Evolutionary conservation across 2,888 invertebrate species (phyloP), one percentile per base, ranked within the genome.

Genomic region (Heliconius ismenius): DNA sequence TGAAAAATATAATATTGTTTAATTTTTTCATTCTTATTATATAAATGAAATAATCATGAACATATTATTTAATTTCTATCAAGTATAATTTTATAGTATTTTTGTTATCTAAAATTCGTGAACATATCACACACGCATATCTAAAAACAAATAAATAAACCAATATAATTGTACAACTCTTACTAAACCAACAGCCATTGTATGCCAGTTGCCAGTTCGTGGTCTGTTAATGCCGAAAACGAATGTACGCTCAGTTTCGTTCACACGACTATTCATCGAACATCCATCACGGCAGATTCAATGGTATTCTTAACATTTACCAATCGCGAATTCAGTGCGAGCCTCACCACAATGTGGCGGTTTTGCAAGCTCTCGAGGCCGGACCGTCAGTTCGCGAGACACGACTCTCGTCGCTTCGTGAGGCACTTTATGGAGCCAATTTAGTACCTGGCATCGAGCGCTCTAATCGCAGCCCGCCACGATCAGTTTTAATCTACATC

Each of bases 331-430:
- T 90, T 88, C 86, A 89, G 90, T 90, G 88, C 89, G 87, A 86
- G 87, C 83, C 87, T 87, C 85, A 88, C 86, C 82, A 90, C 91
- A 92, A 90, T 90, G 89, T 87, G 85, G 85, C 86, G 79, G 86
- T 93, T 89, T 91, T 87, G 92, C 90, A 92, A 93, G 83, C 74
- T 83, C 75, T 77, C 90, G 92, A 92, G 91, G 92, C 87, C 90
- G 88, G 86, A 89, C 89, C 88, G 87, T 86, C 88, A 84, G 87
- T 79, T 85, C 92, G 90, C 92, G 92, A 92, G 85, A 84, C 80
- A 78, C 80, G 80, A 73, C 70, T 58, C 72, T 73, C 73, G 73
- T 78, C 84, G 83, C 83, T 82, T 90, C 90, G 90, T 90, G 90
- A 87, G 82, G 80, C 76, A 80, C 80, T 82, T 84, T 81, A 74